phyloP scores from a whole-genome alignment of 2,113 vertebrate genomes.

The Cavia porcellus region DNA sequence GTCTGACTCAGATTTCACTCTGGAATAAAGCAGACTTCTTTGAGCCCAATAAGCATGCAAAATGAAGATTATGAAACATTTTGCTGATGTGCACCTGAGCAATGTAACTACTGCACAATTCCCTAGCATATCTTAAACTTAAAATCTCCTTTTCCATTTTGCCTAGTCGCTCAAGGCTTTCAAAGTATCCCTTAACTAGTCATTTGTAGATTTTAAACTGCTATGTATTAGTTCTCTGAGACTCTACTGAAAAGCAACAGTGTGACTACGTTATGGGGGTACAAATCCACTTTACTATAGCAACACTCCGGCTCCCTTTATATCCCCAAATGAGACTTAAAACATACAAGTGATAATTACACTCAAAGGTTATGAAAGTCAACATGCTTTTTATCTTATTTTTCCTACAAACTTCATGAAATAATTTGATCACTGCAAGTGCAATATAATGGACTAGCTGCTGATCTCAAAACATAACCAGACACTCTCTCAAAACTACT shows the following conservation, averaged over 20 bases:
- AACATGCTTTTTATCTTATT: background rate
- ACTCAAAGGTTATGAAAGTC: slow-evolving; percentile 31
- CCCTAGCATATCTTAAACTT: background rate
- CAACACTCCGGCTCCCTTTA: background rate
- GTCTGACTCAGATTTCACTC: slow-evolving; percentile 86
- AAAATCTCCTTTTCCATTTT: slow-evolving; percentile 19
- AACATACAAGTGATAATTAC: background rate
- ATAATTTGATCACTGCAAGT: background rate
- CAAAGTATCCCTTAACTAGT: background rate
- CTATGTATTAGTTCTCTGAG: background rate
- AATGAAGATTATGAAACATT: slow-evolving; percentile 1
- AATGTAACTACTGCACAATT: background rate
- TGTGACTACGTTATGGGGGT: background rate
- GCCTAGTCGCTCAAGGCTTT: slow-evolving; percentile 6
- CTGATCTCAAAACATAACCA: slow-evolving; percentile 1
- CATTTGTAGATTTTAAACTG: background rate
- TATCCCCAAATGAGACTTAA: slow-evolving; percentile 30
- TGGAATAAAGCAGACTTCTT: slow-evolving; percentile 80
- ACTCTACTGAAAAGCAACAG: background rate
- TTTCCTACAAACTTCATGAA: slow-evolving; percentile 3
- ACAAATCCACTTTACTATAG: background rate
- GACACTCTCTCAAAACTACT: slow-evolving; percentile 23
- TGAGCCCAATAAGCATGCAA: slow-evolving; percentile 76
- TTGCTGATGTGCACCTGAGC: background rate
- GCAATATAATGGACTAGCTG: background rate